Evolutionary conservation across 2,113 vertebrate species (phyloP), one percentile per base, ranked within the genome.

Genomic region (Saguinus imperator): DNA sequence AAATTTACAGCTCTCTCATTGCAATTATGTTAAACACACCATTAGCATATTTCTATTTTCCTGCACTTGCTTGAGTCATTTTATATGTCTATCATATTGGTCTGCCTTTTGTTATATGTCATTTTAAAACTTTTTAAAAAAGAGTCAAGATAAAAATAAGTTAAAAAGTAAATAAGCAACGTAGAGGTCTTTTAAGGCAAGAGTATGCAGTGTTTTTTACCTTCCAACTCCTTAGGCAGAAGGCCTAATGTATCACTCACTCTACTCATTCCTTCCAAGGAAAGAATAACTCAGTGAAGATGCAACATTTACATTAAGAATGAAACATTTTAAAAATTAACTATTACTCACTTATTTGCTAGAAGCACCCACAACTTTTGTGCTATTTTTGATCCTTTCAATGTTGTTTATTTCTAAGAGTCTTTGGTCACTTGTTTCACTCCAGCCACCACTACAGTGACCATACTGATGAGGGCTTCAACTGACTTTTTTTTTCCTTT

Each of bases 41-140:
- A 61, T 88, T 92, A 94, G 40, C 45, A 66, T 87, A 50, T 90
- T 95, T 87, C 9, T 88, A 64, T 90, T 92, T 96, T 64, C 57
- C 23, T 68, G 43, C 6, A 79, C 87, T 90, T 92, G 57, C 27
- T 87, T 92, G 73, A 29, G 12, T 25, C 50, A 77, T 96, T 95
- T 93, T 84, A 32, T 55, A 58, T 94, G 20, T 86, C 40, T 94
- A 3, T 96, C 20, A 58, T 81, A 58, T 50, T 90, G 81, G 40
- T 82, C 52, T 95, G 25, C 8, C 20, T 86, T 96, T 92, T 89
- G 58, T 96, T 84, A 43, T 72, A 76, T 45, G 43, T 20, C 70
- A 89, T 89, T 95, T 32, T 85, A 48, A 95, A 89, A 58, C 80
- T 5, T 32, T 27, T 43, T 70, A 5, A 87, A 87, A 90, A 86